Base-by-base conservation (phyloP, 2,888 invertebrate genomes). In the Lasioglossum lativentre region DNA sequence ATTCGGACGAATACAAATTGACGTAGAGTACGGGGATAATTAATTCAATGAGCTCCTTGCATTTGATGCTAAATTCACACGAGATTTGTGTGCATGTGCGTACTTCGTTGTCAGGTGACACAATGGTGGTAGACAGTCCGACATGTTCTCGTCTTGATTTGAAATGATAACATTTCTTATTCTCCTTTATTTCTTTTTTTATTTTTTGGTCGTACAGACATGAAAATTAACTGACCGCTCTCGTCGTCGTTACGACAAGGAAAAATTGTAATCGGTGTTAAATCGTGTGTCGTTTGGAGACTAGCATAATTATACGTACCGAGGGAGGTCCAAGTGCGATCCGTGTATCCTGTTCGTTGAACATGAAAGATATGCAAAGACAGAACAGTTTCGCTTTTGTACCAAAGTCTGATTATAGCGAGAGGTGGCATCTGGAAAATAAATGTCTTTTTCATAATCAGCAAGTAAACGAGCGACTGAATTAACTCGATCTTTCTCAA, bases 391-490 rank as follows among this genome's bases (percentile, higher is more conserved):
- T 78, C 78, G 86, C 86, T 78, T 86, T 86, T 74, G 47, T 81
- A 78, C 68, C 81, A 86, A 86, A 86, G 79, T 52, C 86, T 68
- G 75, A 86, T 80, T 81, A 86, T 63, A 81, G 78, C 42, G 81
- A 81, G 81, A 86, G 86, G 42, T 86, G 86, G 86, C 71, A 81
- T 68, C 68, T 76, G 78, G 75, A 78, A 45, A 86, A 86, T 86
- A 86, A 86, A 86, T 86, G 86, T 81, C 81, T 81, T 74, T 86
- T 86, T 75, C 86, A 71, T 75, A 78, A 86, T 76, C 81, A 73
- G 73, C 86, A 86, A 86, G 86, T 86, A 86, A 82, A 74, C 38
- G 14, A 30, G 10, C 59, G 40, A 47, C 56, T 45, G 14, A 42
- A 34, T 75, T 14, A 38, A 63, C 23, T n/a, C 19, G 56, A 68